phyloP scores from a whole-genome alignment of 2,797 vertebrate species.

The Peromyscus aztecus region DNA sequence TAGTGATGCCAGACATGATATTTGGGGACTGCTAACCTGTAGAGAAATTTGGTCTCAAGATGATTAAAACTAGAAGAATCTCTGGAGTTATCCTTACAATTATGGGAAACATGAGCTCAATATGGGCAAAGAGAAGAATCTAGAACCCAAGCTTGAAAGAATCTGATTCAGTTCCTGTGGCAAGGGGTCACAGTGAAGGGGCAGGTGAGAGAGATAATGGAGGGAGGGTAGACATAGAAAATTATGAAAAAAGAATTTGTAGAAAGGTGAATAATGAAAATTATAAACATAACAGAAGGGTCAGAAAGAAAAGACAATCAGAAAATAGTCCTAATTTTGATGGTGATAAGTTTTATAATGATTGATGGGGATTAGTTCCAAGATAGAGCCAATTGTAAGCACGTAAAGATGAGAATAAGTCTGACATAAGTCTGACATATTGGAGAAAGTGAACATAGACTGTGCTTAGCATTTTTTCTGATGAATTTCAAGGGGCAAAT shows the following conservation, averaged over 20 bases:
- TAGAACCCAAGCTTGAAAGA: not conserved
- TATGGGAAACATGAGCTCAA: not conserved
- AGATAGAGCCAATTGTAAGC: not conserved
- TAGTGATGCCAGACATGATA: not conserved
- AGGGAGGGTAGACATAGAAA: not conserved
- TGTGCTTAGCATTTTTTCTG: slow-evolving; percentile 32
- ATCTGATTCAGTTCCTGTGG: not conserved
- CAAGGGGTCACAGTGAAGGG: not conserved
- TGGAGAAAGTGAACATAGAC: not conserved
- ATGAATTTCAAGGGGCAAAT: slow-evolving; percentile 46
- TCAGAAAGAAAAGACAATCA: slow-evolving; percentile 32
- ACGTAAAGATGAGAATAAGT: not conserved
- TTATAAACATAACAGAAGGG: not conserved
- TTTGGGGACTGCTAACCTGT: not conserved
- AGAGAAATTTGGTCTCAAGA: slow-evolving; percentile 37
- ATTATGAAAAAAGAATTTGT: slow-evolving; percentile 46
- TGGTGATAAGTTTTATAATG: slow-evolving; percentile 23
- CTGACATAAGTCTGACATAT: not conserved
- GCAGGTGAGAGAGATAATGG: not conserved
- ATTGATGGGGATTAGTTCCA: not conserved
- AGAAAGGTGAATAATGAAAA: not conserved
- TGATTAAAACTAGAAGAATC: slow-evolving; percentile 3
- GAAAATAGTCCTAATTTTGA: slow-evolving; percentile 1
- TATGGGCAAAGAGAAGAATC: not conserved
- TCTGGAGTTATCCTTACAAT: not conserved